These are phyloP conservation scores for Epizoanthus scotinus DNA, from an alignment of 92 coral and sea anemone species.

Conservation along the genomic window DNA sequence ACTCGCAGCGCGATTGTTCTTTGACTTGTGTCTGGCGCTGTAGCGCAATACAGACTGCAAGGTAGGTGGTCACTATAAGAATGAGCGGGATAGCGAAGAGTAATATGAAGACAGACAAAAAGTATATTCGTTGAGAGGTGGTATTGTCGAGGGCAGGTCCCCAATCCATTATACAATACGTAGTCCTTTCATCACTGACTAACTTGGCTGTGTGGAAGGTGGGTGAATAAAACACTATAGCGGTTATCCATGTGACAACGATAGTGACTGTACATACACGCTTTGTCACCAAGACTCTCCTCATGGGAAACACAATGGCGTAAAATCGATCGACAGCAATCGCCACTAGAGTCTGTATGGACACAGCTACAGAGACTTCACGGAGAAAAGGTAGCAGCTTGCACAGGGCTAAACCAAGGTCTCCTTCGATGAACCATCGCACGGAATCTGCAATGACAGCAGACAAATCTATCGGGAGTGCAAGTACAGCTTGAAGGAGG, in stretches of 20 bases:
- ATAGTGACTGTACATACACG: slow-evolving; percentile 21
- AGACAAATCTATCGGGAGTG: slow-evolving; percentile 29
- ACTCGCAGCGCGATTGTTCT: slow-evolving; percentile 8
- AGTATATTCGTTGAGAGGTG: slow-evolving; percentile 6
- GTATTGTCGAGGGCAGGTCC: not conserved
- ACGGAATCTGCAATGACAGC: slow-evolving; percentile 19
- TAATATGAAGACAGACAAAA: slow-evolving; percentile 7
- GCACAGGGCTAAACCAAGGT: slow-evolving; percentile 36
- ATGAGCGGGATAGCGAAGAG: slow-evolving; percentile 23
- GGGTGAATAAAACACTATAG: slow-evolving; percentile 26
- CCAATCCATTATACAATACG: slow-evolving; percentile 31
- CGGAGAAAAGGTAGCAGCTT: slow-evolving; percentile 27
- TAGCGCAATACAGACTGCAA: slow-evolving; percentile 22
- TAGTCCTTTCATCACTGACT: not conserved
- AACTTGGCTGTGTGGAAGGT: slow-evolving; percentile 27
- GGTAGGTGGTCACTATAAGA: slow-evolving; percentile 8
- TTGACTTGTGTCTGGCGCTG: slow-evolving; percentile 6
- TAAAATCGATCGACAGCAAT: slow-evolving; percentile 38
- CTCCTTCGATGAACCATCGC: slow-evolving; percentile 35
- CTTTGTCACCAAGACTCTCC: slow-evolving; percentile 8
- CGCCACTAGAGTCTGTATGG: slow-evolving; percentile 25
- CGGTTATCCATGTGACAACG: slow-evolving; percentile 11
- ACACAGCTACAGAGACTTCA: slow-evolving; percentile 31
- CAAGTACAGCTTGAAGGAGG: slow-evolving; percentile 14
- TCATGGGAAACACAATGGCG: slow-evolving; percentile 21